A percentile compares a stretch with the other conserved stretches of the same genome.
phyloP scores from a whole-genome alignment of 2,888 invertebrate genomes.

The Lissocephala sabroskyi region DNA sequence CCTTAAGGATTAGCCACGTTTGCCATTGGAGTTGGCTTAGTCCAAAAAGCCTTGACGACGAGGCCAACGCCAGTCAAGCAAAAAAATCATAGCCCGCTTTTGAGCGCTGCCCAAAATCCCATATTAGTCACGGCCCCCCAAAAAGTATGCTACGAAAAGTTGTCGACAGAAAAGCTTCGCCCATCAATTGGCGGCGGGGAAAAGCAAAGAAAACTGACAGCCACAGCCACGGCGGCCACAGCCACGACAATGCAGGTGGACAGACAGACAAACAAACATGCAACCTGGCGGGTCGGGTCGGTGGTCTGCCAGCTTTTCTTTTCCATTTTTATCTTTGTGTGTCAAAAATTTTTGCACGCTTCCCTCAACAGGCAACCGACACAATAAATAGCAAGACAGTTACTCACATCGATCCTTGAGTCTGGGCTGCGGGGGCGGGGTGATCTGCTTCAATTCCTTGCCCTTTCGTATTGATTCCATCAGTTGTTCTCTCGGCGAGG shows the following conservation, averaged over 20 bases:
- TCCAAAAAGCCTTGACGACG: not conserved
- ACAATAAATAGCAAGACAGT: not conserved
- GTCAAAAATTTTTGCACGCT: constrained; percentile 60
- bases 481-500: constrained; percentile 87
- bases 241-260: constrained; percentile 4
- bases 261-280: constrained; percentile 33
- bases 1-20: too few relatives aligned
- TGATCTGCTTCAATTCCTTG: constrained; percentile 78
- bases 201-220: too few relatives aligned
- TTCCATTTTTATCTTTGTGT: constrained; percentile 62
- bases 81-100: constrained; percentile 20
- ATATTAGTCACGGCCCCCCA: constrained; percentile 3
- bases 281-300: not conserved
- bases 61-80: not conserved
- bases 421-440: constrained; percentile 69
- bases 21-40: too few relatives aligned
- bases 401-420: constrained; percentile 76
- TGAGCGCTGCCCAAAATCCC: constrained; percentile 4
- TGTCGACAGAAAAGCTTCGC: not conserved
- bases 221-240: constrained; percentile 3
- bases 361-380: constrained; percentile 42
- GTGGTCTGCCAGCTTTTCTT: constrained; percentile 24
- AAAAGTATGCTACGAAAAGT: constrained; percentile 19
- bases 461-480: constrained; percentile 89
- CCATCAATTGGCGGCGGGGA: too few relatives aligned